Evolutionary conservation across 1,140 invertebrate species (phyloP), one percentile per base, ranked within the genome.

Genomic region (Schlechtendalia chinensis): DNA sequence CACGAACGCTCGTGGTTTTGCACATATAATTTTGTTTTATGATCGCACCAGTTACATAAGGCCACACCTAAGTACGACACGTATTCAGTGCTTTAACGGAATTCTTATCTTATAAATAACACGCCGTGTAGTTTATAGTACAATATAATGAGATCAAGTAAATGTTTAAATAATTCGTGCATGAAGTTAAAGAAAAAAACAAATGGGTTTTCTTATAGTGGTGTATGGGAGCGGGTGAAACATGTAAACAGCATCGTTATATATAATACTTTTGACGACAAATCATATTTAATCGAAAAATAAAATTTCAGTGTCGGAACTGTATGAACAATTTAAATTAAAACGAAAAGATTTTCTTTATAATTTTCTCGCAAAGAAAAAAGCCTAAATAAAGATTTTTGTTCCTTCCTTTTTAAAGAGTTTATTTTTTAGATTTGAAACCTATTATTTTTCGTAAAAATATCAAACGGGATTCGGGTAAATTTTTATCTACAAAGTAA

Each of bases 81-180:
- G 65, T 69, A 22, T 5, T n/a, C 39, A 1, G 32, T 47, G 6
- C 16, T 39, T 45, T 39, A 39, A 5, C n/a, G n/a, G 4, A 65
- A 29, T 69, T 69, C 12, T 69, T 69, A 47, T 69, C 32, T 47
- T 69, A 69, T 69, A 69, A 69, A 69, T 65, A 69, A 24, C 65
- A 24, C 19, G 11, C 63, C 14, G n/a, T n/a, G 14, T 45, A 14
- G 63, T 67, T 67, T 45, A 45, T 67, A 45, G n/a, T 45, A 19
- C 10, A 12, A 45, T 69, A 69, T 69, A 45, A 69, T 47, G 65
- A 65, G 11, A 65, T 1, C 29, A 29, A 14, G 63, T 65, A 65
- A 65, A 65, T 39, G 39, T 65, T 65, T 65, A n/a, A 65, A 65
- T 16, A 65, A 22, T 10, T 65, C 29, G 32, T 39, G 32, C n/a